A percentile compares a stretch with the other conserved stretches of the same genome.
Evolutionary conservation across 2,797 vertebrate genomes (phyloP).

Genomic region (Kryptolebias ocellatus): DNA sequence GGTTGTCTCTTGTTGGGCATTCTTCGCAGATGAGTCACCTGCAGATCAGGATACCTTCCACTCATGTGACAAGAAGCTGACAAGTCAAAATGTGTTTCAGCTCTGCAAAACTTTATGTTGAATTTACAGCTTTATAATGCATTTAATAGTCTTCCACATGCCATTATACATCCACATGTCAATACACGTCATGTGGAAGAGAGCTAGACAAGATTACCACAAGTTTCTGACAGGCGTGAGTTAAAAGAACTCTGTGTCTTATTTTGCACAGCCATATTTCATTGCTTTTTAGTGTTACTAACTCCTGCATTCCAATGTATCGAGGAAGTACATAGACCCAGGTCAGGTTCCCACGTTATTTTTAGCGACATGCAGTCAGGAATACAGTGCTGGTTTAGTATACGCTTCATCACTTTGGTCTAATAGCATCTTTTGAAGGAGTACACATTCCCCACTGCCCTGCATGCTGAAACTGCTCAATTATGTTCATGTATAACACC

Average conservation of each 20-base stretch:
- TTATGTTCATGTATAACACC: no score
- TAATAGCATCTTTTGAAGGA: no score
- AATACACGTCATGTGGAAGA: not conserved
- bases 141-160: no score
- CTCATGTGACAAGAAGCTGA: not conserved
- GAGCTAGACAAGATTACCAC: not conserved
- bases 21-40: constrained; percentile 2
- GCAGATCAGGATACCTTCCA: constrained; percentile 1
- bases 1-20: constrained; percentile 4
- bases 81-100: not conserved
- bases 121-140: no score
- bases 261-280: constrained; percentile 3
- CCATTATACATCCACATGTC: not conserved
- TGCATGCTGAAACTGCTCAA: no score
- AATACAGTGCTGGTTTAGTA: not conserved
- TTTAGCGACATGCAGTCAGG: constrained; percentile 16
- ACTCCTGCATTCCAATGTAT: constrained; percentile 14
- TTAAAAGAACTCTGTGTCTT: not conserved
- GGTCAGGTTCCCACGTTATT: constrained; percentile 32
- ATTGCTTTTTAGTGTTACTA: constrained; percentile 1
- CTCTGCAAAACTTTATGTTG: not conserved
- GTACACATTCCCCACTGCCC: no score
- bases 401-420: no score
- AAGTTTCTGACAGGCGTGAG: not conserved
- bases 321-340: constrained; percentile 3